Percentiles rank a stretch among this genome's conserved stretches.
phyloP scores from a whole-genome alignment of 2,888 invertebrate species.

The Protodeltote pygarga region DNA sequence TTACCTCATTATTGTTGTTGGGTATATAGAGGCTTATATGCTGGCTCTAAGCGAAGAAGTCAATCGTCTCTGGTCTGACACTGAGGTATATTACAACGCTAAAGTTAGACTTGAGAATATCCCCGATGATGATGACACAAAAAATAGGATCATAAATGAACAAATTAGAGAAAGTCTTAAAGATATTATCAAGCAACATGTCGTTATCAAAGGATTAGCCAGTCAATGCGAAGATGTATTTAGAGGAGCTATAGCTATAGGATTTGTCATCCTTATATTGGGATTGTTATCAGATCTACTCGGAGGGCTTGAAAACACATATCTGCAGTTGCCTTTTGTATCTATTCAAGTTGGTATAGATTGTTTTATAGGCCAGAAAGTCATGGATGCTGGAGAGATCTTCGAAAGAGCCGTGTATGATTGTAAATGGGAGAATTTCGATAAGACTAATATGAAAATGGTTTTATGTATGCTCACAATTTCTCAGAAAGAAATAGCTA shows the following conservation, averaged over 20 bases:
- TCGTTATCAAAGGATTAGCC: slow-evolving; percentile 45
- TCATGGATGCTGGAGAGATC: slow-evolving; percentile 60
- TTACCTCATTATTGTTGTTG: slow-evolving; percentile 32
- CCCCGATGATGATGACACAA: not conserved
- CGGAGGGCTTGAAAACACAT: slow-evolving; percentile 62
- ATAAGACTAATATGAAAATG: slow-evolving; percentile 62
- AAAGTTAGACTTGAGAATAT: not conserved
- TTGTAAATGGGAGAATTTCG: slow-evolving; percentile 72
- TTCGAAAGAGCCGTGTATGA: slow-evolving; percentile 67
- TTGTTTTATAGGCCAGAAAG: slow-evolving; percentile 65
- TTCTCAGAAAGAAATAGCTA: slow-evolving; percentile 61
- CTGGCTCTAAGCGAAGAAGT: slow-evolving; percentile 29
- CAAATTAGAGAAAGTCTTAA: slow-evolving; percentile 34
- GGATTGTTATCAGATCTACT: slow-evolving; percentile 55
- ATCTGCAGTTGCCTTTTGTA: slow-evolving; percentile 57
- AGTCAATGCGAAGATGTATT: slow-evolving; percentile 50
- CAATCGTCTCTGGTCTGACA: slow-evolving; percentile 38
- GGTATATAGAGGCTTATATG: slow-evolving; percentile 41
- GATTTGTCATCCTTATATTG: slow-evolving; percentile 50
- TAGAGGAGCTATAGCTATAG: slow-evolving; percentile 52
- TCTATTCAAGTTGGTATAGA: slow-evolving; percentile 60
- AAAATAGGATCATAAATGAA: slow-evolving; percentile 29
- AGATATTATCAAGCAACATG: slow-evolving; percentile 49
- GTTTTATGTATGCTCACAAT: slow-evolving; percentile 64
- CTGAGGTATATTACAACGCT: slow-evolving; percentile 15